Conservation (phyloP, 1,140 invertebrate genomes). For the Streblospio benedicti region DNA sequence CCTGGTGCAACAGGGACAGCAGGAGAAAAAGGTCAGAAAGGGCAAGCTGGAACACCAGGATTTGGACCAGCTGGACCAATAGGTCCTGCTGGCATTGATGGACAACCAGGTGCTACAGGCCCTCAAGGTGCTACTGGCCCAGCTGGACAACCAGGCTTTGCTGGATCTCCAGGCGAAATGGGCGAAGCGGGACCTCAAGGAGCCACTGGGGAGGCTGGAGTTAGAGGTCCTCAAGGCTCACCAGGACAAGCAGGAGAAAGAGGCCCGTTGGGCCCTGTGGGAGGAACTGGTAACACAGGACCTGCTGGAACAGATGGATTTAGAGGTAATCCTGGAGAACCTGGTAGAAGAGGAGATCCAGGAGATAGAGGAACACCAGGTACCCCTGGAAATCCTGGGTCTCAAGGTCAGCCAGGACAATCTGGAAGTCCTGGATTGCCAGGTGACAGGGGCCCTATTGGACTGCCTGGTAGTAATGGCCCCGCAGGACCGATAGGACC, state of each 20-base stretch:
- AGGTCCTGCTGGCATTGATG: neutral
- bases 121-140: neutral
- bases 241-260: neutral
- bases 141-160: neutral
- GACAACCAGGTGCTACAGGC: slow-evolving; percentile 32
- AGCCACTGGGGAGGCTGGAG: neutral
- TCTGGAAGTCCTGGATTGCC: neutral
- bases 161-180: neutral
- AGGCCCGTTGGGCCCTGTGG: slow-evolving; percentile 16
- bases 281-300: slow-evolving; percentile 51
- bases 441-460: neutral
- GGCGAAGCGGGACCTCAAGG: neutral
- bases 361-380: slow-evolving; percentile 6
- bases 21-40: slow-evolving; percentile 68
- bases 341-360: neutral
- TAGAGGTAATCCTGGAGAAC: neutral
- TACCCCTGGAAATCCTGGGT: neutral
- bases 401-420: neutral
- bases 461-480: too few relatives aligned
- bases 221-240: too few relatives aligned
- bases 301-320: slow-evolving; percentile 1
- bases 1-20: slow-evolving; percentile 37
- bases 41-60: slow-evolving; percentile 56
- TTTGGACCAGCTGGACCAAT: slow-evolving; percentile 28
- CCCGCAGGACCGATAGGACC: too few relatives aligned